phyloP scores from a whole-genome alignment of 2,888 invertebrate species.

The Hesperia comma region DNA sequence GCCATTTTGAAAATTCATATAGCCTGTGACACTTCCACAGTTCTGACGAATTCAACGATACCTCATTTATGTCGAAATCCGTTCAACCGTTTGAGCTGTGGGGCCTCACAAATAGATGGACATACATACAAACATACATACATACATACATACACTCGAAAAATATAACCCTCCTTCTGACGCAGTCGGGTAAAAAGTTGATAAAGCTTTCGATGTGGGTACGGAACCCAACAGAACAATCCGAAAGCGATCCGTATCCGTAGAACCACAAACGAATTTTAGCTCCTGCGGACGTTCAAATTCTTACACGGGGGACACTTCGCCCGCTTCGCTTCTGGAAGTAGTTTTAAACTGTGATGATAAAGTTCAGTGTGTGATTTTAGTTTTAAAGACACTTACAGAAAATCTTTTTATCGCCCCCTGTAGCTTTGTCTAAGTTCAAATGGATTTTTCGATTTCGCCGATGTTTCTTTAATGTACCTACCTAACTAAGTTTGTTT shows the following conservation, averaged over 20 bases:
- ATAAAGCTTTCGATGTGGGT: too few species aligned
- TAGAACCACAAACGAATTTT: conserved; percentile 22
- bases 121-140: too few species aligned
- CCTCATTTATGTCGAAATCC: too few species aligned
- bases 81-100: too few species aligned
- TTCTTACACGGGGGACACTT: conserved; percentile 20
- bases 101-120: too few species aligned
- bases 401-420: conserved; percentile 28
- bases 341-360: conserved; percentile 35
- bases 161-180: too few species aligned
- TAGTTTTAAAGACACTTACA: conserved; percentile 36
- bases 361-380: conserved; percentile 36
- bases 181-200: too few species aligned
- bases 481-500: neutral
- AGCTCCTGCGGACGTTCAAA: conserved; percentile 13
- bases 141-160: too few species aligned
- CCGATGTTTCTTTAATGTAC: conserved; percentile 4
- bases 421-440: conserved; percentile 28
- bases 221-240: neutral
- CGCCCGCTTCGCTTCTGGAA: conserved; percentile 24
- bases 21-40: too few species aligned
- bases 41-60: too few species aligned
- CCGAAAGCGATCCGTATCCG: conserved; percentile 4
- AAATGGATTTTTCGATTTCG: conserved; percentile 32
- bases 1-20: too few species aligned